phyloP scores from a whole-genome alignment of 2,888 invertebrate genomes.

The Automeris io region DNA sequence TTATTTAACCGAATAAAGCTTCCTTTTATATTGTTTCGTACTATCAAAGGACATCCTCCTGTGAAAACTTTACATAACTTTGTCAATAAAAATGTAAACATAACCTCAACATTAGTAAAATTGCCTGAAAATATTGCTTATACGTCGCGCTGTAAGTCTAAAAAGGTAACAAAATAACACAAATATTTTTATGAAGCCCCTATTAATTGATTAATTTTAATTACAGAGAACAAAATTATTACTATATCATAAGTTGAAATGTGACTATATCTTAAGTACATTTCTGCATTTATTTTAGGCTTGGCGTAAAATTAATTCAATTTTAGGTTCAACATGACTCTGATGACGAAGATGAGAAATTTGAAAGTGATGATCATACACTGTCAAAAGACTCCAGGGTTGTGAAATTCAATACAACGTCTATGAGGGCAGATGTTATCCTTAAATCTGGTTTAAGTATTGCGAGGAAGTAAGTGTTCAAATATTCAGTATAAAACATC shows the following conservation, averaged over 20 bases:
- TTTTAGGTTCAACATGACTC: conserved; percentile 66
- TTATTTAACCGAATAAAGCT: conserved; percentile 26
- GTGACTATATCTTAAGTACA: no score
- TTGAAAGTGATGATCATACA: conserved; percentile 60
- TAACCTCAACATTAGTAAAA: conserved; percentile 28
- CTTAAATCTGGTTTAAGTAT: conserved; percentile 82
- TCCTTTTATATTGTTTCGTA: conserved; percentile 14
- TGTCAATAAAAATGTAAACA: conserved; percentile 32
- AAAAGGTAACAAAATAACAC: conserved; percentile 59
- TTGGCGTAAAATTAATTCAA: conserved; percentile 10
- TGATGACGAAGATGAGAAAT: conserved; percentile 66
- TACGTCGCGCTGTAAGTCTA: conserved; percentile 45
- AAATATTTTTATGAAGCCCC: no score
- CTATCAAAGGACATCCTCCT: conserved; percentile 18
- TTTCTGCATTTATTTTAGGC: no score
- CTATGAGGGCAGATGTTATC: conserved; percentile 83
- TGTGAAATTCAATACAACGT: conserved; percentile 78
- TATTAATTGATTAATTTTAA: no score
- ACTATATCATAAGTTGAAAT: no score
- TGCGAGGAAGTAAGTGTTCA: conserved; percentile 80
- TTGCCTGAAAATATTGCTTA: conserved; percentile 18
- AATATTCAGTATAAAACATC: no score
- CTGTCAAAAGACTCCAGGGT: conserved; percentile 80
- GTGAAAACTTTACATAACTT: conserved; percentile 20
- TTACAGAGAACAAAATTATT: no score